phyloP scores from a whole-genome alignment of 2,797 vertebrate genomes.

The Morus bassanus region DNA sequence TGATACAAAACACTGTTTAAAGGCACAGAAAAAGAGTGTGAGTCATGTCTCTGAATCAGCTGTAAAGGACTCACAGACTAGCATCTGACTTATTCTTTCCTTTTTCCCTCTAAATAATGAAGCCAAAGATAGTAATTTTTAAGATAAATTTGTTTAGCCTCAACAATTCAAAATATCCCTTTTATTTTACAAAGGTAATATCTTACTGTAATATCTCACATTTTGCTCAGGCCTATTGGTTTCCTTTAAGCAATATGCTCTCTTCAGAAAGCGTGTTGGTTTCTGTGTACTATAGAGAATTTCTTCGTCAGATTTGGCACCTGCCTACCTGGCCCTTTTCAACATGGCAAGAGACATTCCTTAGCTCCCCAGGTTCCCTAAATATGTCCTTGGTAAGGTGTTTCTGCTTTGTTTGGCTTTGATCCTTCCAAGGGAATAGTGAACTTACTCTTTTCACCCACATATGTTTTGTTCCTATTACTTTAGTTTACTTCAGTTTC shows the following conservation, averaged over 20 bases:
- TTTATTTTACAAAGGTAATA: not conserved
- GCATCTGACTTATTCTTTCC: not conserved
- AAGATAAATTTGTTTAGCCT: not conserved
- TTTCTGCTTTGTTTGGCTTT: not conserved
- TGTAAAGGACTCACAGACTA: not conserved
- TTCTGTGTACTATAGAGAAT: not conserved
- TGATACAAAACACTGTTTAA: not conserved
- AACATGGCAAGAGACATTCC: not conserved
- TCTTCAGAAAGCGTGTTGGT: not conserved
- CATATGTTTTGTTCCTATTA: not conserved
- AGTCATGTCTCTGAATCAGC: not conserved
- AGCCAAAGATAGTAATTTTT: not conserved
- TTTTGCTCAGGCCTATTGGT: not conserved
- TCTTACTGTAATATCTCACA: not conserved
- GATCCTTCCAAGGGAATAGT: not conserved
- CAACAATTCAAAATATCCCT: not conserved
- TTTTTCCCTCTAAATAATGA: not conserved
- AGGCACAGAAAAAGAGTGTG: not conserved
- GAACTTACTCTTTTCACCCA: not conserved
- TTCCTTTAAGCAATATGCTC: not conserved
- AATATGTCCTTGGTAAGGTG: not conserved
- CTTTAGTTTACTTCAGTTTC: too few relatives aligned
- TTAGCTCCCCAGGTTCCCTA: not conserved
- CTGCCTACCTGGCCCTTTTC: not conserved
- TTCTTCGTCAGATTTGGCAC: not conserved